Evolutionary conservation across 2,797 vertebrate genomes (phyloP).

Genomic region (Meriones psammophilus): DNA sequence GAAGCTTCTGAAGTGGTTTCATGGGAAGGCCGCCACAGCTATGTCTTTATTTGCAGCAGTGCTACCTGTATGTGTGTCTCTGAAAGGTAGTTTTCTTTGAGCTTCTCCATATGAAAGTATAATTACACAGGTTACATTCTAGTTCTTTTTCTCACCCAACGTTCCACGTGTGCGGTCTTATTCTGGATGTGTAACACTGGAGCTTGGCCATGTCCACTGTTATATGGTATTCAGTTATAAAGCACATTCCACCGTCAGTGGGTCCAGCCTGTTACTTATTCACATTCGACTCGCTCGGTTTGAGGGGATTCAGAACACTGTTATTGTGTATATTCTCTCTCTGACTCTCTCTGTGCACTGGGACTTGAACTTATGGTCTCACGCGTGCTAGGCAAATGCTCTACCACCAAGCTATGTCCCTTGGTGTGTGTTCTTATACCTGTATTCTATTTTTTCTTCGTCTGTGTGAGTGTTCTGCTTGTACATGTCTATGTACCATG

Average conservation of each 20-base stretch:
- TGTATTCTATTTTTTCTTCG: not conserved
- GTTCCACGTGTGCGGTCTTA: not conserved
- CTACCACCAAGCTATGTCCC: not conserved
- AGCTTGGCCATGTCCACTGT: not conserved
- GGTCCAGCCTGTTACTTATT: not conserved
- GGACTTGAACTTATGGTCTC: not conserved
- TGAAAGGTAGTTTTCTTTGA: not conserved
- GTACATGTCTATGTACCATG: not conserved
- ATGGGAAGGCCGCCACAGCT: not conserved
- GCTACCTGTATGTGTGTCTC: not conserved
- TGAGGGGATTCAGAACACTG: not conserved
- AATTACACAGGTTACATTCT: not conserved
- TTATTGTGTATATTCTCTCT: not conserved
- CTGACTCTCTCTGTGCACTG: not conserved
- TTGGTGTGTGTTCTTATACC: not conserved
- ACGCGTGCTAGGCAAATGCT: not conserved
- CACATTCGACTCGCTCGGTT: not conserved
- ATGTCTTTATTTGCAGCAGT: not conserved
- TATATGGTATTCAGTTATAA: not conserved
- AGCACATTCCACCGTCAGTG: too few relatives aligned
- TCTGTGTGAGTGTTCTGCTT: not conserved
- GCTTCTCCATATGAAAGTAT: not conserved
- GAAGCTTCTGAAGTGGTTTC: not conserved
- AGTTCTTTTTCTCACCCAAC: not conserved
- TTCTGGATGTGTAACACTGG: not conserved